phyloP scores from a whole-genome alignment of 2,888 invertebrate species.

The Brassicogethes aeneus region DNA sequence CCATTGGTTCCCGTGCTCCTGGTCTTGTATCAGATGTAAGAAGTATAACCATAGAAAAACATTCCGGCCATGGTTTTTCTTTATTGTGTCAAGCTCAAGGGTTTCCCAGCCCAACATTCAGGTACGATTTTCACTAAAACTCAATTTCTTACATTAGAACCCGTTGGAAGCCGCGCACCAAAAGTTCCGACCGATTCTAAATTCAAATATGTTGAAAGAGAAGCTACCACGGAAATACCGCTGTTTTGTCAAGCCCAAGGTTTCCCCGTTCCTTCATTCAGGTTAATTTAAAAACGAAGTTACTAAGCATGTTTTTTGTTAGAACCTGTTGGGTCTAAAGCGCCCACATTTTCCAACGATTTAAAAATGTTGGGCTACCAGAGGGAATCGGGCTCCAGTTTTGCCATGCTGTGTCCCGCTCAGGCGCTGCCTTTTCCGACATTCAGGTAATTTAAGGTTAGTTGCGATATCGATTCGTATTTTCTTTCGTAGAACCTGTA shows the following conservation, averaged over 20 bases:
- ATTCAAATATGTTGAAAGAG: constrained; percentile 23
- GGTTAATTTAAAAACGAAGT: constrained; percentile 56
- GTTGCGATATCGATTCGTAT: constrained; percentile 3
- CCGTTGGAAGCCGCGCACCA: constrained; percentile 39
- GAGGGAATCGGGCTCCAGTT: constrained; percentile 36
- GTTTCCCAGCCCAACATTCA: constrained; percentile 47
- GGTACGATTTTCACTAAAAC: constrained; percentile 3
- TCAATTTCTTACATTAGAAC: constrained; percentile 30
- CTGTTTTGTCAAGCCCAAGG: constrained; percentile 48
- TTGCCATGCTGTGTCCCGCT: constrained; percentile 57
- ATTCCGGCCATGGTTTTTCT: constrained; percentile 30
- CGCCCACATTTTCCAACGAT: constrained; percentile 56
- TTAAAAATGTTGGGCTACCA: constrained; percentile 49
- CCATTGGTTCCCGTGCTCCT: constrained; percentile 31
- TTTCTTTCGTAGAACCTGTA: constrained; percentile 39
- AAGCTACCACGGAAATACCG: constrained; percentile 20
- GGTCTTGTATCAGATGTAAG: constrained; percentile 31
- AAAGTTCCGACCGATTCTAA: constrained; percentile 37
- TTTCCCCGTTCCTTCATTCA: constrained; percentile 43
- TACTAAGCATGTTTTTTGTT: constrained; percentile 47
- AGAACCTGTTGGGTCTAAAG: constrained; percentile 57
- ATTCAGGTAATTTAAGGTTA: constrained; percentile 46
- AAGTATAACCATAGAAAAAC: constrained; percentile 31
- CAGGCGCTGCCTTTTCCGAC: constrained; percentile 62
- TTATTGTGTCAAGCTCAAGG: constrained; percentile 49